Evolutionary conservation across 92 coral and sea anemone species (phyloP), one percentile per base, ranked within the genome.

Genomic region (Heteractis magnifica): DNA sequence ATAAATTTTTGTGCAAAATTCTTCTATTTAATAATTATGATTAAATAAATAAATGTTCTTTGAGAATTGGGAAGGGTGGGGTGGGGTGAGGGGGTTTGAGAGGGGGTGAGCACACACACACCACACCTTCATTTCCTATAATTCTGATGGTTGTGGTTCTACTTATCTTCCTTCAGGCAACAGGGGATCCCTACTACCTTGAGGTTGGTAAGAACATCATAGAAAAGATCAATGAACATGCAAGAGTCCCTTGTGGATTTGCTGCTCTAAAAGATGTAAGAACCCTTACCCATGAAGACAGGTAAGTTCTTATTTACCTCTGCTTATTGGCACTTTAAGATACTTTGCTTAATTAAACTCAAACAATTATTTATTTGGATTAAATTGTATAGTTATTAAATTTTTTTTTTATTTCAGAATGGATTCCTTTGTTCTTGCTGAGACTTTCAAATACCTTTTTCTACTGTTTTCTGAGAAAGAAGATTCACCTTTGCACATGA

Each of bases 221-320:
- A 26, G 95, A 90, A 65, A 96, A 92, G 91, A 88, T 96, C 44
- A 96, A 96, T 85, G 94, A 88, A 76, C 97, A 96, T 89, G 97
- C 99, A 20, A 92, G 99, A 83, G 98, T 96, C 1, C 98, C 97
- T 70, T 96, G 99, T 91, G 99, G 99, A 49, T 96, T 96, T 92
- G 99, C 99, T 73, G 99, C 98, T 34, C 93, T 96, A 21, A 94
- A 90, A 82, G 99, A 96, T 80, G 99, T 96, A 72, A 88, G 99
- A 51, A 96, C 96, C 44, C 89, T 96, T 5, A 92, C 96, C 62
- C 99, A 96, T 82, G 99, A 96, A 88, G 98, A 96, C 97, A 96
- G 97, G 99, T 96, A 88, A 72, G 0, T 6, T 34, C 44, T 34
- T 34, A 34, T 34, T 34, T 34, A 34, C 44, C 44, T 34, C 44